Conservation (phyloP, 2,113 vertebrate genomes). For the Pseudopipra pipra region DNA sequence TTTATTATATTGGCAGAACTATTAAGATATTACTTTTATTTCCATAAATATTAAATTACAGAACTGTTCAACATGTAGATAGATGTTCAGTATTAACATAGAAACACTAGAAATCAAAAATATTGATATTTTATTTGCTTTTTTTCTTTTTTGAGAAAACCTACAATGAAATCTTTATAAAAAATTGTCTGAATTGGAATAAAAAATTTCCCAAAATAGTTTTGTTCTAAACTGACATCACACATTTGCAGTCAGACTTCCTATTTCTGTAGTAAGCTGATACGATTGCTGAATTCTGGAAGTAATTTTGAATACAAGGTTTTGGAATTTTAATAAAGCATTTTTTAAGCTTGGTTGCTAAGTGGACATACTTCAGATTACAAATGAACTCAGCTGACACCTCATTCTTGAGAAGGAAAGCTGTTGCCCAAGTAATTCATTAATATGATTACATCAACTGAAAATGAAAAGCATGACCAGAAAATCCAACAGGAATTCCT, state of each 20-base stretch:
- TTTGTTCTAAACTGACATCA: not conserved
- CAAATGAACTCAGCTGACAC: not conserved
- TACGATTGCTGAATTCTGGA: not conserved
- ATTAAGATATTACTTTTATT: not conserved
- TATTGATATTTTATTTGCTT: not conserved
- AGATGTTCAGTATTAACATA: not conserved
- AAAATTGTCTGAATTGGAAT: not conserved
- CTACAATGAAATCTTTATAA: not conserved
- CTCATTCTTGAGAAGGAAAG: constrained; percentile 6
- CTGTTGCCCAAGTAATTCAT: not conserved
- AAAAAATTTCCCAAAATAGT: not conserved
- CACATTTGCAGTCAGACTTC: not conserved
- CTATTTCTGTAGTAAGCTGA: not conserved
- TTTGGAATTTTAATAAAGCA: not conserved
- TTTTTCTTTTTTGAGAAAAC: not conserved
- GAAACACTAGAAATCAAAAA: not conserved
- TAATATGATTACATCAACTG: constrained; percentile 8
- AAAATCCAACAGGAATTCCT: not conserved
- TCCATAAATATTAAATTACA: not conserved
- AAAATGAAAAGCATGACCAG: not conserved
- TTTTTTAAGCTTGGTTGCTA: not conserved
- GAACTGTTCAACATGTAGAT: not conserved
- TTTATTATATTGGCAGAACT: not conserved
- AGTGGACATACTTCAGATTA: not conserved
- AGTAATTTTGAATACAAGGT: not conserved